Conservation (phyloP, 2,888 invertebrate species). For the Calliphora vomitoria region DNA sequence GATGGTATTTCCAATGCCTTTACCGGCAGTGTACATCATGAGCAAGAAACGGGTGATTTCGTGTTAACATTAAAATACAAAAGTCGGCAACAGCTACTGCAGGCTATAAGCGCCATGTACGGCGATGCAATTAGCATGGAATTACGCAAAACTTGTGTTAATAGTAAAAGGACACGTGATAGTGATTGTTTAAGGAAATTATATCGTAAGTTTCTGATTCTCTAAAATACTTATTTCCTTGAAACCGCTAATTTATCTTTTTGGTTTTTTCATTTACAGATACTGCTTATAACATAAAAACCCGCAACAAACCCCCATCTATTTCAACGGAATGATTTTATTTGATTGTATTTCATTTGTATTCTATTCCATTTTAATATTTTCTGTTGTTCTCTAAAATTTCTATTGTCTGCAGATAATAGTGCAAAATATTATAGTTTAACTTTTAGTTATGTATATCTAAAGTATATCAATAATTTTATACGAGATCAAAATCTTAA, state of each 20-base stretch:
- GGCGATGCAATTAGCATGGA: slow-evolving; percentile 45
- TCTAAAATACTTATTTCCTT: not conserved
- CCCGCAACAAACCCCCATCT: not conserved
- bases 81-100: slow-evolving; percentile 55
- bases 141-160: slow-evolving; percentile 31
- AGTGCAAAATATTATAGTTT: slow-evolving; percentile 27
- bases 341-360: slow-evolving; percentile 20
- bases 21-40: slow-evolving; percentile 43
- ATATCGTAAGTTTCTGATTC: slow-evolving; percentile 55
- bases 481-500: not conserved
- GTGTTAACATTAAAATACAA: slow-evolving; percentile 64
- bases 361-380: not conserved
- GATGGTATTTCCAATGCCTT: slow-evolving; percentile 7
- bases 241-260: not conserved
- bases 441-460: slow-evolving; percentile 18
- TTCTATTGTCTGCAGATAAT: slow-evolving; percentile 54
- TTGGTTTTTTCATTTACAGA: slow-evolving; percentile 43
- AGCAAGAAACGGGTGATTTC: slow-evolving; percentile 61
- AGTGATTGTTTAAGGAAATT: slow-evolving; percentile 56
- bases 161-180: slow-evolving; percentile 48
- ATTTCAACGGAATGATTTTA: slow-evolving; percentile 52
- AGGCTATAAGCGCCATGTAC: slow-evolving; percentile 51
- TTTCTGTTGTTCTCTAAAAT: slow-evolving; percentile 28
- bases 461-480: not conserved
- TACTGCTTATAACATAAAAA: slow-evolving; percentile 33